These are phyloP conservation scores for Acleris emargana DNA, from an alignment of 2,888 invertebrate species.

Conservation along the genomic window DNA sequence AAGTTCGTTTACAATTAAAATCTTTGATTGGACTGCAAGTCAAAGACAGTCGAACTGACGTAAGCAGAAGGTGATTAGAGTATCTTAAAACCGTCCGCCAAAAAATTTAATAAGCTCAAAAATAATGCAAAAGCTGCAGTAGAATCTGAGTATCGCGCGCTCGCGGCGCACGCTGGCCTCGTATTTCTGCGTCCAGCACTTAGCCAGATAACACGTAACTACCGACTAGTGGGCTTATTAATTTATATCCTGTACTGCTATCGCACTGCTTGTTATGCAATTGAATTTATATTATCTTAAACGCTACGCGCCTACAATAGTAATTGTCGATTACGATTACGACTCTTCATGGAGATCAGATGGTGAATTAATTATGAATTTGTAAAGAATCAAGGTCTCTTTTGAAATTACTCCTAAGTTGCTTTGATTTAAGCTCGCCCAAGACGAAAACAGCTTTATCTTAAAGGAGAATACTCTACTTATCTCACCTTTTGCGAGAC, in stretches of 20 bases:
- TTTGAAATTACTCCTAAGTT: background rate
- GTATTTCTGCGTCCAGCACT: conserved; percentile 46
- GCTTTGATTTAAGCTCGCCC: too few relatives aligned
- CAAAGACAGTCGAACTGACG: too few relatives aligned
- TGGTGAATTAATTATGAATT: background rate
- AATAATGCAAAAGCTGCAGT: conserved; percentile 24
- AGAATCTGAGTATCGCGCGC: conserved; percentile 15
- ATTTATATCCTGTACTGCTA: conserved; percentile 56
- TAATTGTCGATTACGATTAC: conserved; percentile 34
- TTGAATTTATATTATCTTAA: conserved; percentile 40
- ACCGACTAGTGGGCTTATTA: conserved; percentile 60
- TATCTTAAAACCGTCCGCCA: background rate
- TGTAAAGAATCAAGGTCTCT: background rate
- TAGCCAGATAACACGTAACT: conserved; percentile 54
- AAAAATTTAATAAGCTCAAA: conserved; percentile 17
- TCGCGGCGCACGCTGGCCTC: conserved; percentile 26
- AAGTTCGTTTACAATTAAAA: too few relatives aligned
- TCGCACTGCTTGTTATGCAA: conserved; percentile 42
- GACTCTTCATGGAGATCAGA: background rate
- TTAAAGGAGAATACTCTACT: too few relatives aligned
- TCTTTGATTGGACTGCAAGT: too few relatives aligned
- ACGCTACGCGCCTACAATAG: conserved; percentile 30
- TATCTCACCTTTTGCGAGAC: too few relatives aligned
- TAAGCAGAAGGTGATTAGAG: too few relatives aligned
- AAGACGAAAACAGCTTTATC: too few relatives aligned